Percentiles rank a stretch among this genome's conserved stretches.
phyloP scores from a whole-genome alignment of 2,888 invertebrate genomes.

The Sminthurinus aureus region DNA sequence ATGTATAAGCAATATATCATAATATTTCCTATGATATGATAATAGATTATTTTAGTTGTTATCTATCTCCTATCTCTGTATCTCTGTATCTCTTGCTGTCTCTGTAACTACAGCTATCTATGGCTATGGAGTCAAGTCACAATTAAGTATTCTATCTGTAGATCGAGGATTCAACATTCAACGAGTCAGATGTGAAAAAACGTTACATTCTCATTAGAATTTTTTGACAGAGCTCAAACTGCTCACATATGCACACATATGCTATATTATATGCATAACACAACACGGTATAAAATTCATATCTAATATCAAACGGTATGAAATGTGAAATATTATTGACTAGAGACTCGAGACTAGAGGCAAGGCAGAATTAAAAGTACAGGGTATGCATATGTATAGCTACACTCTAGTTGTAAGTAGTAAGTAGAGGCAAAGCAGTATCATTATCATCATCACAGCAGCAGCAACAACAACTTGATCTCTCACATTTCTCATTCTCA shows the following conservation, averaged over 20 bases:
- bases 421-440: too few relatives aligned
- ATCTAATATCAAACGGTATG: neutral
- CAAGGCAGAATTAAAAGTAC: neutral
- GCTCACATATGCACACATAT: neutral
- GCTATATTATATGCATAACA: neutral
- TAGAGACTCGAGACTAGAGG: neutral
- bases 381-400: neutral
- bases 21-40: too few relatives aligned
- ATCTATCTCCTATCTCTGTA: too few relatives aligned
- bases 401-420: too few relatives aligned
- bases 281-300: neutral
- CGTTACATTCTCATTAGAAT: slow-evolving; percentile 1
- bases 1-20: too few relatives aligned
- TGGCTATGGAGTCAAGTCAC: neutral
- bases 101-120: too few relatives aligned
- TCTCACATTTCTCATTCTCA: neutral
- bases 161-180: too few relatives aligned
- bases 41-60: too few relatives aligned
- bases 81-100: too few relatives aligned
- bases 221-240: neutral
- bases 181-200: neutral
- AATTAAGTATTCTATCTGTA: neutral
- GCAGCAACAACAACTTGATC: neutral
- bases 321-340: neutral
- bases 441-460: neutral